These are phyloP conservation scores for Chalcis sispes DNA, from an alignment of 2,888 invertebrate genomes.

Conservation along the genomic window DNA sequence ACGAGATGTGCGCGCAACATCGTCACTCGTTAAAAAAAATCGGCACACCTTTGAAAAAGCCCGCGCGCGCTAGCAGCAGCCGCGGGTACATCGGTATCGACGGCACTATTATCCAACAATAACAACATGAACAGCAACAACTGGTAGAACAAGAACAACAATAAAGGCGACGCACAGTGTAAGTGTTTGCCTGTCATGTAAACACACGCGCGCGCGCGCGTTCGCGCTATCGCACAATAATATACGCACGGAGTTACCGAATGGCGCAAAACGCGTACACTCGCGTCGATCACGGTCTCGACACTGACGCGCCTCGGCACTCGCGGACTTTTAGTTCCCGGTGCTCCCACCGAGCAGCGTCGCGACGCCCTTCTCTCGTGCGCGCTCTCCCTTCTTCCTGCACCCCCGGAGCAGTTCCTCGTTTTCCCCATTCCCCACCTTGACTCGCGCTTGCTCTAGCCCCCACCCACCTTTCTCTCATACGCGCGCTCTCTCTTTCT, in stretches of 20 bases:
- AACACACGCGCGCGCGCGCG: constrained; percentile 20
- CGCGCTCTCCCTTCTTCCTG: constrained; percentile 24
- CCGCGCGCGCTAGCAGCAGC: too few species aligned
- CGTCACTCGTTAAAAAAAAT: too few species aligned
- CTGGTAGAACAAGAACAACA: too few species aligned
- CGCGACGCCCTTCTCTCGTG: constrained; percentile 69
- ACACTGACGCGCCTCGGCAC: constrained; percentile 71
- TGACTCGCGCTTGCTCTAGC: constrained; percentile 70
- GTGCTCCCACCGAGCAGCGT: constrained; percentile 72
- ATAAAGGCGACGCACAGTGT: not conserved
- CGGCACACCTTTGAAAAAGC: too few species aligned
- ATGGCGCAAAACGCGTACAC: constrained; percentile 70
- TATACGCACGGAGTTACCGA: constrained; percentile 38
- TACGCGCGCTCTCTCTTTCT: constrained; percentile 68
- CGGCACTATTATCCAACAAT: too few species aligned
- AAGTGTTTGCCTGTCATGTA: not conserved
- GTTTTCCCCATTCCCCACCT: constrained; percentile 66
- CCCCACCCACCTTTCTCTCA: constrained; percentile 72
- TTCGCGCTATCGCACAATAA: too few species aligned
- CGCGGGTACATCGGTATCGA: too few species aligned
- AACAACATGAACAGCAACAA: too few species aligned
- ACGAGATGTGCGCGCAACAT: too few species aligned
- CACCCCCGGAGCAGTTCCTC: constrained; percentile 53
- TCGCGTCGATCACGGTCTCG: constrained; percentile 74
- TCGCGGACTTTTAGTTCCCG: constrained; percentile 72